phyloP scores from a whole-genome alignment of 2,888 invertebrate genomes.

The Lordiphosa andalusiaca region DNA sequence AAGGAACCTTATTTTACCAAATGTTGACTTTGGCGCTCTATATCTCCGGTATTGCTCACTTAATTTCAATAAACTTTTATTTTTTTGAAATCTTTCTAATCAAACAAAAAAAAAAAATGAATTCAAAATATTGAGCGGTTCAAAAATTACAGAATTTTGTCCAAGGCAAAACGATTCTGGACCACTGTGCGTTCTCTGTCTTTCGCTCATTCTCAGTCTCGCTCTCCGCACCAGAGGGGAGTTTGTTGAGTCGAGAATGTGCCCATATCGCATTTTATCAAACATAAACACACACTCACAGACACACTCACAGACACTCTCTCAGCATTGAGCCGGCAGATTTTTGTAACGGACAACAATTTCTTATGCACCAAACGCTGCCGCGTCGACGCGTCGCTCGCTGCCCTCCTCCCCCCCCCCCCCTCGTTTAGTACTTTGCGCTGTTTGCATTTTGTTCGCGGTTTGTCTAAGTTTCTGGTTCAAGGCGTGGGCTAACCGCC shows the following conservation, averaged over 20 bases:
- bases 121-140: no score
- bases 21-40: no score
- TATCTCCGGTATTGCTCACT: no score
- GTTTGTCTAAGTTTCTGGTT: conserved; percentile 21
- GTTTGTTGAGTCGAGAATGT: conserved; percentile 52
- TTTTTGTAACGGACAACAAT: conserved; percentile 72
- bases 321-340: conserved; percentile 47
- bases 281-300: conserved; percentile 59
- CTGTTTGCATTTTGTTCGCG: conserved; percentile 33
- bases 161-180: no score
- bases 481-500: conserved; percentile 29
- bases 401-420: neutral
- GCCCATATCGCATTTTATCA: conserved; percentile 75
- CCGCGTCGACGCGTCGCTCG: conserved; percentile 10
- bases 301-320: conserved; percentile 37
- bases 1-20: no score
- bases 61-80: no score
- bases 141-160: no score
- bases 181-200: no score
- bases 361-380: conserved; percentile 57
- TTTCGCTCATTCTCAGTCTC: conserved; percentile 15
- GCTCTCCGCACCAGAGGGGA: conserved; percentile 20
- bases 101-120: no score
- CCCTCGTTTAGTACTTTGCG: conserved; percentile 36
- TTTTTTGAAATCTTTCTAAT: no score